These are phyloP conservation scores for Drosophila hydei DNA, from an alignment of 1,140 invertebrate genomes.

Conservation along the genomic window DNA sequence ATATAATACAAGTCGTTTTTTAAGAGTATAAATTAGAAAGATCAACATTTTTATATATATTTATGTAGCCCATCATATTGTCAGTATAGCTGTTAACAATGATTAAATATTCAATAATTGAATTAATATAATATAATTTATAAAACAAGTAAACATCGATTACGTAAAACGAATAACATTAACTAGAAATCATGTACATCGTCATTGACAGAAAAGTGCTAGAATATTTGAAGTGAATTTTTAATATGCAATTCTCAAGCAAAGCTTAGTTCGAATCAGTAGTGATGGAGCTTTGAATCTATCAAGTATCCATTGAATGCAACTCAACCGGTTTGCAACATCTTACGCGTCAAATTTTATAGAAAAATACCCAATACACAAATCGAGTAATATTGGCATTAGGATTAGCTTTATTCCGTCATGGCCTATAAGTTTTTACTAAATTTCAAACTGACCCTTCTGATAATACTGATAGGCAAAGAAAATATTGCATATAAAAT, in stretches of 20 bases:
- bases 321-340: conserved; percentile 39
- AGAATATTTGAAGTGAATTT: too few relatives aligned
- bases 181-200: too few relatives aligned
- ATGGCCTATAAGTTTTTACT: conserved; percentile 36
- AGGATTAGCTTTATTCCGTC: conserved; percentile 27
- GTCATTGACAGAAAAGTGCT: too few relatives aligned
- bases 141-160: too few relatives aligned
- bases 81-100: too few relatives aligned
- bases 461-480: not conserved
- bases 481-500: conserved; percentile 42
- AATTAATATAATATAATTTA: too few relatives aligned
- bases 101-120: too few relatives aligned
- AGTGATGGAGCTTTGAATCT: conserved; percentile 19
- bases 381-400: conserved; percentile 30
- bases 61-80: too few relatives aligned
- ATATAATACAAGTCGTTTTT: too few relatives aligned
- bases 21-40: too few relatives aligned
- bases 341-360: conserved; percentile 20
- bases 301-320: conserved; percentile 30
- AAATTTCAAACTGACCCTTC: not conserved
- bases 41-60: too few relatives aligned
- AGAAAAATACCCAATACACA: conserved; percentile 21
- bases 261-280: not conserved
- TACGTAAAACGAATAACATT: too few relatives aligned
- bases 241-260: not conserved